phyloP scores from a whole-genome alignment of 1,140 invertebrate species.

The Stegodyphus dumicola region DNA sequence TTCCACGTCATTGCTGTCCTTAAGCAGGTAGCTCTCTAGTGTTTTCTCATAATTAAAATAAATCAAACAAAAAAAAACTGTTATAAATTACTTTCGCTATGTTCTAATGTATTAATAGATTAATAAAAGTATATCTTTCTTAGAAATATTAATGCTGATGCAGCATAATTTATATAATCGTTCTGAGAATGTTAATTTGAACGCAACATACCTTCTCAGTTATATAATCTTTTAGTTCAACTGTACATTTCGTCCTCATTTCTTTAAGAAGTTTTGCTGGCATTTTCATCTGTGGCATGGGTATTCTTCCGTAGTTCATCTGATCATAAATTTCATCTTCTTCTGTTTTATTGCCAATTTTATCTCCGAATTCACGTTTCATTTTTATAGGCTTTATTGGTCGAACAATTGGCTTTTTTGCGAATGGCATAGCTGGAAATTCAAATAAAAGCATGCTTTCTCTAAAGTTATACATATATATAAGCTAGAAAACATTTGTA shows the following conservation, averaged over 20 bases:
- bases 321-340: neutral
- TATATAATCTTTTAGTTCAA: conserved; percentile 15
- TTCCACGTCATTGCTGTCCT: no score
- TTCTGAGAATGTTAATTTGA: no score
- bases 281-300: conserved; percentile 1
- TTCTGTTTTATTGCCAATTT: neutral
- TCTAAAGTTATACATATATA: no score
- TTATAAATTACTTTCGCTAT: no score
- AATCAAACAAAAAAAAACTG: no score
- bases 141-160: no score
- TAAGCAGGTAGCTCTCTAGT: no score
- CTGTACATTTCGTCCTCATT: conserved; percentile 19
- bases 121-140: no score
- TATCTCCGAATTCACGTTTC: neutral
- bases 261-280: neutral
- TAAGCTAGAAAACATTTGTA: no score
- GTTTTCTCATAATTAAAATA: neutral
- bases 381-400: conserved; percentile 5
- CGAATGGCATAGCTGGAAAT: neutral
- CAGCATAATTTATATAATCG: no score
- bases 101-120: no score
- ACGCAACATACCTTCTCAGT: conserved; percentile 16
- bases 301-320: conserved; percentile 19
- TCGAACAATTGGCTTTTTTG: neutral
- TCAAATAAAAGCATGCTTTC: no score